phyloP scores from a whole-genome alignment of 2,113 vertebrate species.

The Clarias magur region DNA sequence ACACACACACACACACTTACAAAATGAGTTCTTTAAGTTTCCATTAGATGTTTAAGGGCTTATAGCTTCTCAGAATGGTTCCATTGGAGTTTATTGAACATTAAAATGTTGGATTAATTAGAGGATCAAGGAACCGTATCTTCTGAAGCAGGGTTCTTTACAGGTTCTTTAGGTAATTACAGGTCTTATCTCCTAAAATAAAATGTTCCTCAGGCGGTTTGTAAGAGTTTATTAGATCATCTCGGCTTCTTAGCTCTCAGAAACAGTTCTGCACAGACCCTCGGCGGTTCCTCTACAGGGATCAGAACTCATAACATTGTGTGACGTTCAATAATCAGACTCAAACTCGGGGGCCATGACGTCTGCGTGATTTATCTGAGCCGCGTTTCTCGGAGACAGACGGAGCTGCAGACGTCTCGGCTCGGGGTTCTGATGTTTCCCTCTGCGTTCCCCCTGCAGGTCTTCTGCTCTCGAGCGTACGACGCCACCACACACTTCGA shows the following conservation, averaged over 20 bases:
- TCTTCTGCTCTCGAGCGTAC: constrained; percentile 85
- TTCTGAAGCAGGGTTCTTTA: not conserved
- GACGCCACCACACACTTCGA: constrained; percentile 92
- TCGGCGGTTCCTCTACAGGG: not conserved
- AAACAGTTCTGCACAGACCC: not conserved
- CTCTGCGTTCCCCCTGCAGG: constrained; percentile 59
- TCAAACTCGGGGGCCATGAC: not conserved
- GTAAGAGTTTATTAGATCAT: too few species aligned
- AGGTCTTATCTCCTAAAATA: too few species aligned
- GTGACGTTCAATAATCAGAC: not conserved
- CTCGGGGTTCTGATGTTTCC: not conserved
- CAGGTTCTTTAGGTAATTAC: not conserved
- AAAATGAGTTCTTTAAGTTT: not conserved
- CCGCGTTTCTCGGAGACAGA: not conserved
- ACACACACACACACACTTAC: not conserved
- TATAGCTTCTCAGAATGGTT: not conserved
- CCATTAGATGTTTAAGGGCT: not conserved
- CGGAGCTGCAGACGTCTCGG: too few species aligned
- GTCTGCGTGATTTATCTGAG: not conserved
- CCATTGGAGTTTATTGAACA: too few species aligned
- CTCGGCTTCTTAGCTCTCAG: not conserved
- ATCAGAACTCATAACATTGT: not conserved
- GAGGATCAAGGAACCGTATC: not conserved
- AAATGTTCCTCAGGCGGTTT: too few species aligned
- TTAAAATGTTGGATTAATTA: not conserved